Evolutionary conservation across 2,797 vertebrate genomes (phyloP), one percentile per base, ranked within the genome.

Genomic region (Rhinella marina): DNA sequence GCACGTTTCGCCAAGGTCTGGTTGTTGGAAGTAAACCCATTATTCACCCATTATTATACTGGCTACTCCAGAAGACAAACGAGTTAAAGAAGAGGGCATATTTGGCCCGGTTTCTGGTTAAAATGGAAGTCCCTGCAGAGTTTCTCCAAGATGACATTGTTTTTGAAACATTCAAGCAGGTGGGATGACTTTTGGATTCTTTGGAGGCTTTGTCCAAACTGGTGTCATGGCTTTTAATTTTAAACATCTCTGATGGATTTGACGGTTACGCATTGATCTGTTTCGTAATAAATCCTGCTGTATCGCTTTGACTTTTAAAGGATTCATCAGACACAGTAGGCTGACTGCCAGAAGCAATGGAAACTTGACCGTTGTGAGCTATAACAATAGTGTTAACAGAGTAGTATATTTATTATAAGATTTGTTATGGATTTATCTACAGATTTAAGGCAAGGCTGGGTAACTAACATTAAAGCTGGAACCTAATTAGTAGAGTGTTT

Each of bases 61-160:
- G 98, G 98, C 96, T 99, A 89, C 96, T 99, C 8, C 97, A 97
- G 93, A 96, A 95, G 90, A 94, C 96, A 88, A 94, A 87, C 29
- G 98, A 99, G 68, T 94, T 99, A 89, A 99, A 96, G 94, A 99
- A 98, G 92, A 97, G 98, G 90, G 97, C 98, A 0, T 99, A 99
- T 90, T 92, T 99, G 91, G 96, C 98, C 79, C 97, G 96, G 17
- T 99, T 97, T 91, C 95, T 99, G 4, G 93, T 98, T 90, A 99
- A 96, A 92, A 89, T 99, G 29, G 98, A 99, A 23, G 96, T 99
- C 88, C 98, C 98, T 75, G 91, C 94, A 0, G 98, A 99, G 86
- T 99, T 99, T 92, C 94, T 99, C 13, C 97, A 97, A 91, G 98
- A 99, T 80, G 98, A 99, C 78, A 91, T 95, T 3, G 96, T 99